phyloP scores from a whole-genome alignment of 2,113 vertebrate genomes.

The Toxotes chatareus region DNA sequence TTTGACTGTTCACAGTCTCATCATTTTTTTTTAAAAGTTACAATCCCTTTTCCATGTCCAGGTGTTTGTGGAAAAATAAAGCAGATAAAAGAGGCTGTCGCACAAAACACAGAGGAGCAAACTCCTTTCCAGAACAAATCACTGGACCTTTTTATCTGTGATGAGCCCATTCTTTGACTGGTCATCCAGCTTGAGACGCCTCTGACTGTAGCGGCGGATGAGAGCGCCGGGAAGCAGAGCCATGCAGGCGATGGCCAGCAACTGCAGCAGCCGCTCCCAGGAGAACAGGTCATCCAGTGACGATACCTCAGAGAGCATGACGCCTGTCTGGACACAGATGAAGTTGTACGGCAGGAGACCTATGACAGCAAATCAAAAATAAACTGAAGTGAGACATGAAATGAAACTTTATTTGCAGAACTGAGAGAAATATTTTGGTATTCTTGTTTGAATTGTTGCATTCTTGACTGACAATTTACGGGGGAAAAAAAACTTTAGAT shows the following conservation, averaged over 20 bases:
- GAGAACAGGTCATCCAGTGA: constrained; percentile 95
- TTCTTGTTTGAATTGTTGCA: neutral
- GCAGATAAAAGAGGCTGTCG: constrained; percentile 13
- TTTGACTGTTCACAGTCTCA: neutral
- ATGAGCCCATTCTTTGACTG: constrained; percentile 56
- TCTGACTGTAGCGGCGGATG: constrained; percentile 89
- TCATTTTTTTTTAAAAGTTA: neutral
- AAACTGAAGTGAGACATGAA: neutral
- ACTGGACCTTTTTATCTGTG: constrained; percentile 85
- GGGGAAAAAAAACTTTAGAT: neutral
- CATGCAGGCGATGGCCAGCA: constrained; percentile 90
- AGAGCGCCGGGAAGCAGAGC: constrained; percentile 92
- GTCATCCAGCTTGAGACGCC: constrained; percentile 80
- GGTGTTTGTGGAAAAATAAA: neutral
- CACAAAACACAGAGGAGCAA: neutral
- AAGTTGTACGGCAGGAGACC: constrained; percentile 97
- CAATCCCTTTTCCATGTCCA: neutral
- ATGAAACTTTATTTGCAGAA: neutral
- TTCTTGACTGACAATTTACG: neutral
- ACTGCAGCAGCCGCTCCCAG: constrained; percentile 89
- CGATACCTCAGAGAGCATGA: constrained; percentile 92
- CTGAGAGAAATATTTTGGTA: neutral
- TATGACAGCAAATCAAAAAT: constrained; percentile 54
- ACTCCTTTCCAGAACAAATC: constrained; percentile 56
- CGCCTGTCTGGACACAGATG: constrained; percentile 97